Evolutionary conservation across 2,113 vertebrate genomes (phyloP).

Genomic region (Chaetorhynchus papuensis): DNA sequence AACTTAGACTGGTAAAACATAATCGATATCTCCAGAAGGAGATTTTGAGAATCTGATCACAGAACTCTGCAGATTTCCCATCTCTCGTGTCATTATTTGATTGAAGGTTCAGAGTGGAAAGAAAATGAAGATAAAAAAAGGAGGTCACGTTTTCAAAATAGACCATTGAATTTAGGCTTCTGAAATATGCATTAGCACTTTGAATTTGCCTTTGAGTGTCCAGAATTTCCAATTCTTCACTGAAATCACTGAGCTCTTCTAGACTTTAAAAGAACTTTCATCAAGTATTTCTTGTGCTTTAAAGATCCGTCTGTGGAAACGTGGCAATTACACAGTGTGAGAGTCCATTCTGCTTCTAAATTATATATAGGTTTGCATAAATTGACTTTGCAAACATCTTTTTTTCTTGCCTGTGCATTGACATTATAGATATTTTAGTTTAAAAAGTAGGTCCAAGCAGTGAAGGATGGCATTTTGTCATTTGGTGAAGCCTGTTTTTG

Average conservation of each 20-base stretch:
- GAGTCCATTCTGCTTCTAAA: neutral
- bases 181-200: neutral
- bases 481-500: neutral
- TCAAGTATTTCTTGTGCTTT: neutral
- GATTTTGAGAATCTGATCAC: neutral
- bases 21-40: neutral
- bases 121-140: conserved; percentile 5
- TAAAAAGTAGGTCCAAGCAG: neutral
- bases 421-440: neutral
- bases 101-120: neutral
- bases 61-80: neutral
- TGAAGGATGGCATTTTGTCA: neutral
- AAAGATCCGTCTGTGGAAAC: neutral
- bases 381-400: neutral
- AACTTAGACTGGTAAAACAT: neutral
- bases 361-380: neutral
- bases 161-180: neutral
- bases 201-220: neutral
- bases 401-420: neutral
- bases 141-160: neutral
- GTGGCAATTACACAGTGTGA: neutral
- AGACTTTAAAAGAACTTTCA: neutral
- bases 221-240: neutral
- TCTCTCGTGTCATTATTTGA: neutral
- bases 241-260: neutral